Conservation (phyloP, 2,113 vertebrate species). For the Mellivora capensis region DNA sequence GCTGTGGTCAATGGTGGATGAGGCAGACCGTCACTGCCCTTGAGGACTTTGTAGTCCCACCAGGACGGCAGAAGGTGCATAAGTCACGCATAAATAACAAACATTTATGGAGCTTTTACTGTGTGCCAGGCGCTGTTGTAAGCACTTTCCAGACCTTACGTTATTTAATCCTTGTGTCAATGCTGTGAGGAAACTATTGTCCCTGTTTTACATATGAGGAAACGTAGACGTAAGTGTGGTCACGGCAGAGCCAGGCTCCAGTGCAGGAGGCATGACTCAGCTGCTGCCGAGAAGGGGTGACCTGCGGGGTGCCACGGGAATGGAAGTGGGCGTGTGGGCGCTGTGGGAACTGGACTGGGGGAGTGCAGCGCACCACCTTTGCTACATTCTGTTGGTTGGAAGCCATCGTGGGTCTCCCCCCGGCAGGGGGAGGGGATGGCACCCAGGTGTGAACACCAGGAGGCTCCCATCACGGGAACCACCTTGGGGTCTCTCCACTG, state of each 20-base stretch:
- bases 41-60: fast-evolving
- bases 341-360: neutral
- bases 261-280: neutral
- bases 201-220: neutral
- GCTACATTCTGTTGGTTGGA: neutral
- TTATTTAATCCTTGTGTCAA: fast-evolving
- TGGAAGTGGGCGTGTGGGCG: neutral
- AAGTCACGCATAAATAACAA: neutral
- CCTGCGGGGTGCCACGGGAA: fast-evolving
- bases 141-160: neutral
- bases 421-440: fast-evolving
- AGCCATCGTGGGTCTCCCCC: fast-evolving
- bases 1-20: neutral
- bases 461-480: fast-evolving
- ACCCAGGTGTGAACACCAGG: too few relatives aligned
- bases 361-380: fast-evolving
- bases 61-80: neutral
- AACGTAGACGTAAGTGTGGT: neutral
- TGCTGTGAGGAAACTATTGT: neutral
- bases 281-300: neutral
- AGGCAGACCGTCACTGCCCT: fast-evolving
- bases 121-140: neutral
- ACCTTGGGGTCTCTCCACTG: neutral
- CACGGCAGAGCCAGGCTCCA: neutral
- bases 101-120: neutral